Conservation (phyloP, 2,113 vertebrate species). For the Polyodon spathula region DNA sequence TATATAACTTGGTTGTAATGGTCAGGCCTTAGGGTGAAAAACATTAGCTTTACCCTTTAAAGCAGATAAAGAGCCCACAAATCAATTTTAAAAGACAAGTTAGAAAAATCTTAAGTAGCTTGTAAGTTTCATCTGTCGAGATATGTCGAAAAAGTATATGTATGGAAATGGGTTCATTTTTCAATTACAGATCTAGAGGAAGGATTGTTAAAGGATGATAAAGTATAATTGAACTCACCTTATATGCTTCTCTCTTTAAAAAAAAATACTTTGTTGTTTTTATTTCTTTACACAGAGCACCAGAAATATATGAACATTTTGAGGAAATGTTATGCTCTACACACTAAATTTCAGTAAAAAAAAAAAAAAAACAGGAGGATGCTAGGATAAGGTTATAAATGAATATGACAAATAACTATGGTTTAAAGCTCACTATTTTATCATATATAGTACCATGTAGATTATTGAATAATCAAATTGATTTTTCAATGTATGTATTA, state of each 20-base stretch:
- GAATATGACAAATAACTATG: no score
- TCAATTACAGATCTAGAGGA: not conserved
- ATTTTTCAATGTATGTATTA: no score
- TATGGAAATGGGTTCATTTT: not conserved
- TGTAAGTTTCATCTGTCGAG: constrained; percentile 1
- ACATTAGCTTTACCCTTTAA: not conserved
- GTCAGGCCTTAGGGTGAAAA: not conserved
- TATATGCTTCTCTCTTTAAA: not conserved
- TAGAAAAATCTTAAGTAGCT: not conserved
- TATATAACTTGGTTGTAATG: constrained; percentile 1
- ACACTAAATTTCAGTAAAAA: not conserved
- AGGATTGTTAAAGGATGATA: not conserved
- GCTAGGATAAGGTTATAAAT: no score
- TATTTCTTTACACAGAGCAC: not conserved
- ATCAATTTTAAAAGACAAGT: not conserved
- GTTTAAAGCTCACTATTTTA: no score
- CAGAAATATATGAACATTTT: no score
- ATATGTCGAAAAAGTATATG: not conserved
- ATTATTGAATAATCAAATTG: no score
- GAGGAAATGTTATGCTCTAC: no score
- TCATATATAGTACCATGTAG: no score
- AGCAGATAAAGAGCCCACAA: not conserved
- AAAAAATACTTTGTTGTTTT: not conserved
- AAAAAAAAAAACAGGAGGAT: not conserved
- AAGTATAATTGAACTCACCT: not conserved